Base-by-base conservation (phyloP, 2,797 vertebrate genomes). In the Erpetoichthys calabaricus region DNA sequence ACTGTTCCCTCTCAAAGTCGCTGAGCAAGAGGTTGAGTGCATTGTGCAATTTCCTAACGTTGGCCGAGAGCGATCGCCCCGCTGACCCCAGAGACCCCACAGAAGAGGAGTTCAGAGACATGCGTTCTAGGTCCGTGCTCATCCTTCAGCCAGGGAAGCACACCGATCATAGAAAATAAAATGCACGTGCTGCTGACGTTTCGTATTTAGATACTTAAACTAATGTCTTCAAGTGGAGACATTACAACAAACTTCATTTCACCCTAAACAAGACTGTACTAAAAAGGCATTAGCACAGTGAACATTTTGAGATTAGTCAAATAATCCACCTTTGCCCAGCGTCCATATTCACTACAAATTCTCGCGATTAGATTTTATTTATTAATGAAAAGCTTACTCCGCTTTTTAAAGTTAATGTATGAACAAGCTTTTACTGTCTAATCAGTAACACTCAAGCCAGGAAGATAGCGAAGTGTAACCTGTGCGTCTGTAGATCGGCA, bases 11-110 rank as follows among this genome's bases (percentile, higher is more conserved):
- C 78, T 98, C 95, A 7, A 76, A 67, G 64, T 97, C 94, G 78
- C 78, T 90, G 62, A 98, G 89, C 71, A 97, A 87, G 58, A 87
- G 80, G 61, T 86, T 93, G 62, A 98, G 89, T 61, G 95, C 92
- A 68, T 87, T 86, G 86, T 97, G 95, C 64, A 98, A 85, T 80
- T 91, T 90, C 64, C 87, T 79, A 68, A 96, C 94, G 75, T 97
- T 97, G 64, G 87, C 85, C 3, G 94, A 98, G 4, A 98, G 84
- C 51, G 91, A 82, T 45, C 93, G 93, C 53, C 85, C 78, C 8
- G 86, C 86, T 56, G 82, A 85, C 10, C 80, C 81, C 70, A 83
- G 71, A 5, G 85, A 85, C 74, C 76, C 80, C 54, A 76, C 84
- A 45, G 85, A 86, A 62, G 78, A 64, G 10, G 84, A 86, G 75